Base-by-base conservation (phyloP, 2,113 vertebrate genomes). In the Oreochromis spilurus region DNA sequence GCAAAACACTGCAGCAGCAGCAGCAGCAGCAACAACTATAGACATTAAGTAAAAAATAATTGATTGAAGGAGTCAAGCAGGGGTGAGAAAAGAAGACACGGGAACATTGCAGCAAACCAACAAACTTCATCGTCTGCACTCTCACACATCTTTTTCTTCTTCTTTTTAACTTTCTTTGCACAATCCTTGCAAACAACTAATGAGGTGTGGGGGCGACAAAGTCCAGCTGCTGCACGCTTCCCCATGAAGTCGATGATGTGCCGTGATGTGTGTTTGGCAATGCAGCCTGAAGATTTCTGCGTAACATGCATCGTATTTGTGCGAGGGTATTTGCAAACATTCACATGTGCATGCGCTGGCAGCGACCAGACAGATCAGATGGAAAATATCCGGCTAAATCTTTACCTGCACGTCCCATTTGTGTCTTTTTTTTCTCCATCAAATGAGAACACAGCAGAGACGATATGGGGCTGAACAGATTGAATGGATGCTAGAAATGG, bases 401-500 rank as follows among this genome's bases (percentile, higher is more conserved):
- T 52, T 34, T 52, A 77, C 72, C 72, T 29, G 24, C 1, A 9
- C 40, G n/a, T 9, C 19, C 17, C 85, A 58, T 90, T 80, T 72
- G 34, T 83, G 77, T 80, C 36, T 55, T 87, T 11, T 84, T 84
- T 85, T 67, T 67, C 34, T 67, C 62, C 72, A 38, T 72, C 88
- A 89, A 91, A 92, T 91, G 86, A 84, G 55, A 86, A 82, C 11
- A 10, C 82, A 77, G 34, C 43, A 29, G 72, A 72, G 54, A 84
- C 14, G 13, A 81, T 83, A 70, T 84, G 84, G 54, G 81, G 80
- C 79, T 79, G 87, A 82, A 40, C 55, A 58, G 78, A 79, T 50
- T 88, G 84, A 90, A 78, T 79, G 77, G 80, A 88, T 72, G 89
- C 83, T 84, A 91, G 88, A 93, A 93, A 88, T 95, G 92, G 86